Conservation (phyloP, 2,888 invertebrate species). For the Brachylomia viminalis region DNA sequence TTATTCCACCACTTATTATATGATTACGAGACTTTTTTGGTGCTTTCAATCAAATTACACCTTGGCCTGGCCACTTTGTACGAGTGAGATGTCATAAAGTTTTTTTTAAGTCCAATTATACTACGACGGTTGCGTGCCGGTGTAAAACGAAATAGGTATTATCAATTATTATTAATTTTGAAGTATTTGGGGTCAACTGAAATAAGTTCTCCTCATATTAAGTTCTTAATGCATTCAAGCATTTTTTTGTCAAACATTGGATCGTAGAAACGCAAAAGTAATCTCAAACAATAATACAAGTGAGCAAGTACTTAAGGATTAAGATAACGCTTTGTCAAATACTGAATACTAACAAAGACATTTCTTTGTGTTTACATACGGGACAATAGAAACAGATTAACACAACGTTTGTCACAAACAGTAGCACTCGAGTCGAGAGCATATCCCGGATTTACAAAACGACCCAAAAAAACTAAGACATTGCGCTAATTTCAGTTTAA, state of each 20-base stretch:
- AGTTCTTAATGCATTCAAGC: conserved; percentile 14
- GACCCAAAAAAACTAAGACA: conserved; percentile 58
- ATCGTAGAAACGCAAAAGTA: conserved; percentile 9
- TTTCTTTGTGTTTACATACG: conserved; percentile 66
- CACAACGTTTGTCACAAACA: conserved; percentile 59
- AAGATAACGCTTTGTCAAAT: conserved; percentile 67
- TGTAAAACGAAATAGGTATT: conserved; percentile 84
- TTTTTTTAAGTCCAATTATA: conserved; percentile 78
- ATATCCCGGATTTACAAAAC: conserved; percentile 54
- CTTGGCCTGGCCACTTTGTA: conserved; percentile 86
- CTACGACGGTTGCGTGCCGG: conserved; percentile 78
- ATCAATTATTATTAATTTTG: conserved; percentile 71
- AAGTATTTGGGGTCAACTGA: conserved; percentile 49
- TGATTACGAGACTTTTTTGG: conserved; percentile 90
- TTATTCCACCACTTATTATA: conserved; percentile 90
- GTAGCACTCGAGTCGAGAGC: conserved; percentile 59
- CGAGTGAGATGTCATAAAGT: conserved; percentile 89
- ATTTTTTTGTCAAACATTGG: conserved; percentile 11
- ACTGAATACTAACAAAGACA: conserved; percentile 50
- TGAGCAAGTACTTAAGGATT: conserved; percentile 44
- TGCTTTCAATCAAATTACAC: conserved; percentile 91
- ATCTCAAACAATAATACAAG: conserved; percentile 18
- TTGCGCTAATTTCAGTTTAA: conserved; percentile 76
- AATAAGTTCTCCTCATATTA: conserved; percentile 28
- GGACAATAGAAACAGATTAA: conserved; percentile 66